phyloP scores from a whole-genome alignment of 1,140 invertebrate species.

The Halotydeus destructor region DNA sequence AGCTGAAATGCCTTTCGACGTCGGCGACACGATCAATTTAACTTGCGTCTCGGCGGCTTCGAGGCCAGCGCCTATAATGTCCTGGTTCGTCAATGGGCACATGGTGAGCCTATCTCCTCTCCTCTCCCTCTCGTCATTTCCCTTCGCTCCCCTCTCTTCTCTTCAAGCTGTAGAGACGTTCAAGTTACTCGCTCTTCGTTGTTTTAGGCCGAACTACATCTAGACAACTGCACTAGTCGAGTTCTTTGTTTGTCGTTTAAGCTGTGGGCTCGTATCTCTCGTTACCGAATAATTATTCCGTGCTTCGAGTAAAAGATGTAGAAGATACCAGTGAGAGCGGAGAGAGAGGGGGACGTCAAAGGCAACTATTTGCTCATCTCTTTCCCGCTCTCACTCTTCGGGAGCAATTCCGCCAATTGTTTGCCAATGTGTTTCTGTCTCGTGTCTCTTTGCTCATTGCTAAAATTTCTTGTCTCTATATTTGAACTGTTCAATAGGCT shows the following conservation, averaged over 20 bases:
- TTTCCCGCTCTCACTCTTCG: background rate
- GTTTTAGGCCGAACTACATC: background rate
- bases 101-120: no score
- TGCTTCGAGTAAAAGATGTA: no score
- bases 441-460: background rate
- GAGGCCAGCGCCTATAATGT: constrained; percentile 14
- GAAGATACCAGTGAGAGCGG: no score
- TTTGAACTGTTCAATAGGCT: constrained; percentile 2
- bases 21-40: constrained; percentile 16
- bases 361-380: background rate
- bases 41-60: constrained; percentile 16
- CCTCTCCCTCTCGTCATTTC: no score
- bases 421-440: background rate
- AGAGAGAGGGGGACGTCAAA: background rate
- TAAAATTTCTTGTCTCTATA: background rate
- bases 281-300: background rate
- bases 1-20: constrained; percentile 12
- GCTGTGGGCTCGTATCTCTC: background rate
- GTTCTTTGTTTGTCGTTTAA: background rate
- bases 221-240: background rate
- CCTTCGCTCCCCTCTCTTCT: no score
- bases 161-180: background rate
- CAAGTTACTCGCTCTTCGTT: background rate
- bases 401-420: background rate
- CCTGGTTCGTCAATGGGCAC: constrained; percentile 17